Evolutionary conservation across 2,888 invertebrate genomes (phyloP).

Genomic region (Endotricha flammealis): DNA sequence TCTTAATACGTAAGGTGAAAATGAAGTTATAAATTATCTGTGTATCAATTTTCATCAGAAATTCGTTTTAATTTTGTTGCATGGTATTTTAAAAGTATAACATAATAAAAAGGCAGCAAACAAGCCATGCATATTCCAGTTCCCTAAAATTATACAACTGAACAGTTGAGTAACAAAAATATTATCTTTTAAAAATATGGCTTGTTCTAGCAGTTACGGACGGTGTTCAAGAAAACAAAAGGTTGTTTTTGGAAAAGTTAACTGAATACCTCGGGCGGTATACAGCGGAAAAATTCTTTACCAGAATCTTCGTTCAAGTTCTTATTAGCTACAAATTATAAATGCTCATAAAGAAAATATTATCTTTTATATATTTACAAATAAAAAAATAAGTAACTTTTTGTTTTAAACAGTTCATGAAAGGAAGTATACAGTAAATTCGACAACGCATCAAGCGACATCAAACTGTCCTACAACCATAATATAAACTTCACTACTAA

Average conservation of each 20-base stretch:
- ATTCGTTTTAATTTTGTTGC: no score
- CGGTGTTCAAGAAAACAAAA: constrained; percentile 12
- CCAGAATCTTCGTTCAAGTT: constrained; percentile 1
- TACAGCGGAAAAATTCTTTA: constrained; percentile 10
- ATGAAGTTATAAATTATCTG: no score
- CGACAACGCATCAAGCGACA: no score
- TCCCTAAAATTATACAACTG: constrained; percentile 1
- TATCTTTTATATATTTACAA: not conserved
- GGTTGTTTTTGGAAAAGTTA: constrained; percentile 12
- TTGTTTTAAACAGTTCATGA: no score
- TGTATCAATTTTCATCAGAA: no score
- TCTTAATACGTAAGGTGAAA: no score
- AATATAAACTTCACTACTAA: no score
- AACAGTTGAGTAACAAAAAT: constrained; percentile 1
- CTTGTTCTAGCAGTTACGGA: constrained; percentile 1
- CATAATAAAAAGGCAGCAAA: no score
- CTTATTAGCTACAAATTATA: not conserved
- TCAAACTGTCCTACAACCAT: no score
- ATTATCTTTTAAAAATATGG: constrained; percentile 6
- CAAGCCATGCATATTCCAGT: no score
- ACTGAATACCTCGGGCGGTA: constrained; percentile 12
- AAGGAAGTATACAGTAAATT: no score
- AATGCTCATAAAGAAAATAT: not conserved
- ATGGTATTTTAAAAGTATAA: no score
- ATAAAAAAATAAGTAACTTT: not conserved